A percentile compares a stretch with the other conserved stretches of the same genome.
These are phyloP conservation scores for Sorex maritimensis DNA, from an alignment of 2,797 vertebrate species.

Conservation along the genomic window DNA sequence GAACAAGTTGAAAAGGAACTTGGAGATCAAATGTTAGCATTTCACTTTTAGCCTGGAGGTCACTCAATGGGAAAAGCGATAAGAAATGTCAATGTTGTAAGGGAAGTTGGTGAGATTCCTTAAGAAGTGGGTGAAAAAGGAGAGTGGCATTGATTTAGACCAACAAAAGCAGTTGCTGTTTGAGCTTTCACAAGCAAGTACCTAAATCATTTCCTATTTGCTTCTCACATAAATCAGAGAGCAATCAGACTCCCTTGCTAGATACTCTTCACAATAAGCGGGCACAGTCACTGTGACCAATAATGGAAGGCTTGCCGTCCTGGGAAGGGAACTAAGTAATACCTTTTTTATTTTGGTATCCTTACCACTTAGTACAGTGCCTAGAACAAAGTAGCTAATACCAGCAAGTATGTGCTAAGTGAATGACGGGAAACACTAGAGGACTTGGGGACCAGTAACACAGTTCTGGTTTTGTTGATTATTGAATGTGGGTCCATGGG, in stretches of 20 bases:
- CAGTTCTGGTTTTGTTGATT: not conserved
- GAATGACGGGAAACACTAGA: not conserved
- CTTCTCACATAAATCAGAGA: not conserved
- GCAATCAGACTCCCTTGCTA: not conserved
- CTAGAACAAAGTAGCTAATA: not conserved
- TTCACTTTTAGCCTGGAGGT: not conserved
- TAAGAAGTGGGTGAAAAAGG: not conserved
- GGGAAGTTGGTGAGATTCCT: not conserved
- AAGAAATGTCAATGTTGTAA: not conserved
- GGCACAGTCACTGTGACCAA: not conserved
- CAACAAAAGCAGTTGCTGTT: not conserved
- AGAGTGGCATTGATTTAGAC: not conserved
- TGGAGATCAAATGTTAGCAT: not conserved
- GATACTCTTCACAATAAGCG: not conserved
- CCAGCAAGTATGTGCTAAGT: not conserved
- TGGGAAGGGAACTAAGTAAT: not conserved
- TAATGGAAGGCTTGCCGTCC: not conserved
- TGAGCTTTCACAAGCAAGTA: not conserved
- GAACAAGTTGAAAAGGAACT: not conserved
- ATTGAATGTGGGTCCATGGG: not conserved
- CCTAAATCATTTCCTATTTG: not conserved
- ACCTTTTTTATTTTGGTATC: not conserved
- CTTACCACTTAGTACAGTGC: not conserved
- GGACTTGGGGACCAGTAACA: not conserved
- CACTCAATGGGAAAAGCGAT: not conserved